Evolutionary conservation across 1,140 invertebrate species (phyloP), one percentile per base, ranked within the genome.

Genomic region (Acyrthosiphon pisum): DNA sequence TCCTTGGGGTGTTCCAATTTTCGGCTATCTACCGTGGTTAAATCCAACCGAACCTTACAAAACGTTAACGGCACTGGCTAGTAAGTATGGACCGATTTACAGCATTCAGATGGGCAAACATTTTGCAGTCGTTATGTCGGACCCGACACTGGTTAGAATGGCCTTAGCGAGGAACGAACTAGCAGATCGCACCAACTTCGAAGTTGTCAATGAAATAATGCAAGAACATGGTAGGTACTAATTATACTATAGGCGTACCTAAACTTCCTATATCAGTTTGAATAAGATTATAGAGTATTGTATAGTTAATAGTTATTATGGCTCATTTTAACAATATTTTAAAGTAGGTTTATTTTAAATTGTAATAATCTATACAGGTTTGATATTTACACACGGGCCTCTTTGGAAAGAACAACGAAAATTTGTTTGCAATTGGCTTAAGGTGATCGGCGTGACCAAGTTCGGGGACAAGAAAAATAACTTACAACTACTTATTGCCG

Each of bases 171-270:
- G 96, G 94, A 97, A 98, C 44, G 96, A 94, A 2, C 97, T 97
- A 94, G 95, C 96, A 6, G 97, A 97, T 26, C 95, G 98, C 91
- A 97, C 98, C 1, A 97, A 97, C 1, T 96, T 98, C 0, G 97
- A 97, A 94, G 95, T 98, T 37, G 98, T 98, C 0, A 97, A 98
- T 94, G 98, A 97, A 68, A 97, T 98, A 23, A 98, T 98, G 97
- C 95, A 97, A 93, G 98, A 98, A 94, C 97, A 97, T 94, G 98
- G 98, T 98, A n/a, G 14, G 60, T 14, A 76, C 14, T 50, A 50
- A 50, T 22, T 53, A 53, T 23, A 53, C 14, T 18, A 11, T 11
- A 22, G 20, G 20, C n/a, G n/a, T 23, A 22, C 6, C 50, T 53
- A 50, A 50, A 53, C 50, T 53, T 22, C 50, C 9, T 68, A n/a